Evolutionary conservation across 2,113 vertebrate genomes (phyloP), one percentile per base, ranked within the genome.

Genomic region (Cyprinus carpio): DNA sequence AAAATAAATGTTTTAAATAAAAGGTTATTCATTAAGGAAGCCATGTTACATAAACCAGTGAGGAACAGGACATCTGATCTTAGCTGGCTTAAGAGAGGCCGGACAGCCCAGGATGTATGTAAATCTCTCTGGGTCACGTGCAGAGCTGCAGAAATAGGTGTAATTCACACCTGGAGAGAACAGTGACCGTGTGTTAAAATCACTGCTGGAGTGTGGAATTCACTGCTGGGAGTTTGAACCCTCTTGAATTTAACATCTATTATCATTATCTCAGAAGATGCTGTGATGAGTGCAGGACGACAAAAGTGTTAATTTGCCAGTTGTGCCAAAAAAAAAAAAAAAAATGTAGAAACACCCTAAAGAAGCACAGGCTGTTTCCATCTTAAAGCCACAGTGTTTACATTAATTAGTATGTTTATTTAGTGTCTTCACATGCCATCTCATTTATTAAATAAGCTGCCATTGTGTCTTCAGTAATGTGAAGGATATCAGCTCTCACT

Each of bases 141-240:
- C 6, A 27, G 23, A 29, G 20, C 23, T 62, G 9, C 20, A 82
- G 46, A 86, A 82, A 82, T 37, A 78, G 31, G 20, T 40, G 20
- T 37, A 25, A 56, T 78, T 78, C 76, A 78, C 76, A 40, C 54
- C 54, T 78, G 76, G 20, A 62, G 56, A 40, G 34, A 40, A 25
- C 29, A 62, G 54, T 40, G n/a, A 62, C 1, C 0, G 75, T 62
- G 56, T 79, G 54, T 10, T 40, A 79, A 37, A 60, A 62, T 60
- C 76, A 60, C 23, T 79, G 75, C 20, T 58, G 54, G 29, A 77
- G 51, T 56, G 51, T 77, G 2, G 27, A 77, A 77, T 77, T 77
- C 51, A 77, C 49, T 56, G 29, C 51, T 60, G 54, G 20, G 76
- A 62, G 8, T 25, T 79, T n/a, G 12, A 37, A 7, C 31, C 10